phyloP scores from a whole-genome alignment of 2,113 vertebrate species.

The Dasypus novemcinctus region DNA sequence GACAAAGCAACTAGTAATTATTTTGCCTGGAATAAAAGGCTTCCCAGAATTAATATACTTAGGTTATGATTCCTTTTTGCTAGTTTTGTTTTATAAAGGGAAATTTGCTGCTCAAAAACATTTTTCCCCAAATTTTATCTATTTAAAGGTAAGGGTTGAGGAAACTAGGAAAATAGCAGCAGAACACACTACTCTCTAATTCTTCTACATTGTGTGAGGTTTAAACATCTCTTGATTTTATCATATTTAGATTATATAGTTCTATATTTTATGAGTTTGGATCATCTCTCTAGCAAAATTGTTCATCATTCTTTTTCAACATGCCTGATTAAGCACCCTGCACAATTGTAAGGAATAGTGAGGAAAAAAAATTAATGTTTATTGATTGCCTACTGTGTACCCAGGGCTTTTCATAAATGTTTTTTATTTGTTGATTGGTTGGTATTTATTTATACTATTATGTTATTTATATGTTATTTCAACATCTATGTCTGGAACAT shows the following conservation, averaged over 20 bases:
- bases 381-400: neutral
- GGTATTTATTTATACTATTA: neutral
- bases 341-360: neutral
- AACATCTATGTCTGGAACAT: neutral
- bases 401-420: neutral
- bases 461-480: neutral
- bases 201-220: neutral
- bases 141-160: neutral
- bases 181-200: neutral
- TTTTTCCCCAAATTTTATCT: neutral
- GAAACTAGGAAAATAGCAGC: neutral
- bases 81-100: neutral
- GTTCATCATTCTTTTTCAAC: neutral
- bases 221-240: neutral
- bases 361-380: neutral
- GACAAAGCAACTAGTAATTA: neutral
- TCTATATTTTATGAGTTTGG: neutral
- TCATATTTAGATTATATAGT: neutral
- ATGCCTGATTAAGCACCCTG: neutral
- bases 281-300: neutral
- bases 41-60: neutral
- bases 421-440: neutral
- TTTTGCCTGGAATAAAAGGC: neutral
- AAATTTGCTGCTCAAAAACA: neutral
- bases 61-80: neutral